Conservation (phyloP, 2,797 vertebrate genomes). For the Lemur catta region DNA sequence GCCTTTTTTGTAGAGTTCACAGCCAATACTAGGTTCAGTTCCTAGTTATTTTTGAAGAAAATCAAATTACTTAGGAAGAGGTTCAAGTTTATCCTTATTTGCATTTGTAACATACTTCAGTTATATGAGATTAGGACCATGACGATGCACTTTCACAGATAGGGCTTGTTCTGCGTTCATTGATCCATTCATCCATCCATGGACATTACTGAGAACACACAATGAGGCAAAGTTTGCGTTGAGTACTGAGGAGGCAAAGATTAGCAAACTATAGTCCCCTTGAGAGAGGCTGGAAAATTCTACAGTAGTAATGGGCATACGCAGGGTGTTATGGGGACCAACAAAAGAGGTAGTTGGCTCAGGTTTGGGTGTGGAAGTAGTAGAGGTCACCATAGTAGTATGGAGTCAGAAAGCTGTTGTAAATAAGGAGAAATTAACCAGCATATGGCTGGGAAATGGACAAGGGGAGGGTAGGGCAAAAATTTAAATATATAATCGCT, state of each 20-base stretch:
- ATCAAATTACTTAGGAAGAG: not conserved
- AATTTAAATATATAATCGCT: not conserved
- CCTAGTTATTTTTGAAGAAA: not conserved
- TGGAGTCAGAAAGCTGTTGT: not conserved
- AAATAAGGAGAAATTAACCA: not conserved
- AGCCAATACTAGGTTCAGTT: not conserved
- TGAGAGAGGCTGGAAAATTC: not conserved
- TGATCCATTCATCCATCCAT: not conserved
- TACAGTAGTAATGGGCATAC: not conserved
- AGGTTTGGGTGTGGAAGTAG: not conserved
- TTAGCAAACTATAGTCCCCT: not conserved
- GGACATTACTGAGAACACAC: not conserved
- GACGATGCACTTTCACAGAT: not conserved
- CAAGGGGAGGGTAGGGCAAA: not conserved
- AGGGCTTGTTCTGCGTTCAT: not conserved
- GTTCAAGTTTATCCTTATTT: not conserved
- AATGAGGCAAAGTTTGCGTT: not conserved
- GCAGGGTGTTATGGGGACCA: not conserved
- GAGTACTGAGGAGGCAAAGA: not conserved
- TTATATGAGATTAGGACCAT: not conserved
- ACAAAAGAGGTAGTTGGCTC: not conserved
- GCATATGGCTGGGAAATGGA: not conserved
- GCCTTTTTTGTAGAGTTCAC: not conserved
- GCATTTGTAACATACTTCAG: not conserved
- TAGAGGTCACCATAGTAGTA: accelerated